Conservation (phyloP, 2,113 vertebrate genomes). For the Sakesphorus luctuosus region DNA sequence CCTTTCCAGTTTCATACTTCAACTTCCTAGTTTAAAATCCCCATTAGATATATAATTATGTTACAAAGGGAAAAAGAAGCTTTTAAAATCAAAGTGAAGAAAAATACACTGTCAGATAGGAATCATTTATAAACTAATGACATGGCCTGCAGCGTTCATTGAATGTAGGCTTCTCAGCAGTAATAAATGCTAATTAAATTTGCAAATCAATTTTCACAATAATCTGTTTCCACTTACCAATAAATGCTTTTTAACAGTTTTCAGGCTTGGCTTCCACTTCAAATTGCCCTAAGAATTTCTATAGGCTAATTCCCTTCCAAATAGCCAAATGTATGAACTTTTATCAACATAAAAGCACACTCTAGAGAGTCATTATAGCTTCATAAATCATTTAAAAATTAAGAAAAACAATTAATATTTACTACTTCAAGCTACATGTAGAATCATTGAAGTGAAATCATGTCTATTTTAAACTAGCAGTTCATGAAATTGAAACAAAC, state of each 20-base stretch:
- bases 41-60: background rate
- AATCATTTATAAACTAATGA: background rate
- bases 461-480: background rate
- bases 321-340: background rate
- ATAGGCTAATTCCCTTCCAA: background rate
- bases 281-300: background rate
- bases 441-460: background rate
- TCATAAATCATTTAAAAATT: background rate
- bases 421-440: background rate
- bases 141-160: background rate
- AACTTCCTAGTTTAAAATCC: background rate
- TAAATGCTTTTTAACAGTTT: background rate
- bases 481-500: background rate
- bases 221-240: background rate
- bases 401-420: background rate
- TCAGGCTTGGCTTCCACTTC: background rate
- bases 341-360: background rate
- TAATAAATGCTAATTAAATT: background rate
- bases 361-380: background rate
- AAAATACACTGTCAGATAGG: background rate
- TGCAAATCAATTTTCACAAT: slow-evolving; percentile 4
- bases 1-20: background rate
- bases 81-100: background rate
- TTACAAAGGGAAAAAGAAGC: background rate
- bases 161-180: background rate